phyloP scores from a whole-genome alignment of 2,113 vertebrate species.

The Opisthocomus hoazin region DNA sequence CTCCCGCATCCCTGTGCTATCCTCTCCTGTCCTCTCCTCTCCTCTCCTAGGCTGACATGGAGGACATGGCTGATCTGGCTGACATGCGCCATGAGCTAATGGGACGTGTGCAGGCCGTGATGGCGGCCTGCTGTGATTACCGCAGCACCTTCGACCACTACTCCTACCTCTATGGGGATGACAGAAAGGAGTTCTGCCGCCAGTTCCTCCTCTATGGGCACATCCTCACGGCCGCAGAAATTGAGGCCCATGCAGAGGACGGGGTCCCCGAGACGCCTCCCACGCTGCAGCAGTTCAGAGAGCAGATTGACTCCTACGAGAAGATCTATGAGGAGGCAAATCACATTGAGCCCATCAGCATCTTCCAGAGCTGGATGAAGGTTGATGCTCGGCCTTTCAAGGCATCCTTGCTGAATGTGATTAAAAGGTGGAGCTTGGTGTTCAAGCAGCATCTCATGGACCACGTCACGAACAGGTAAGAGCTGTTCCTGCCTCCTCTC shows the following conservation, averaged over 20 bases:
- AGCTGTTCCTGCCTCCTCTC: background rate
- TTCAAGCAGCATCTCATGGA: conserved; percentile 94
- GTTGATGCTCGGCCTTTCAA: conserved; percentile 82
- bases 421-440: conserved; percentile 91
- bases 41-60: conserved; percentile 79
- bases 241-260: conserved; percentile 63
- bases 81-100: conserved; percentile 72
- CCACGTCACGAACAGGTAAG: conserved; percentile 85
- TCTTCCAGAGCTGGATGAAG: conserved; percentile 86
- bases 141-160: conserved; percentile 74
- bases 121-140: conserved; percentile 64
- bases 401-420: conserved; percentile 78
- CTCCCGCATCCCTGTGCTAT: accelerated
- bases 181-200: conserved; percentile 80
- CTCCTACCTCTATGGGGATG: conserved; percentile 81
- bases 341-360: conserved; percentile 67
- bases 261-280: conserved; percentile 75
- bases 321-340: conserved; percentile 80
- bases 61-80: conserved; percentile 73
- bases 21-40: background rate
- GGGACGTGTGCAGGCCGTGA: conserved; percentile 60
- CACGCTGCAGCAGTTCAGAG: conserved; percentile 73
- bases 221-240: conserved; percentile 69
- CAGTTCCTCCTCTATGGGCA: conserved; percentile 83
- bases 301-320: conserved; percentile 88